These are phyloP conservation scores for Echinops telfairi DNA, from an alignment of 2,113 vertebrate species.

Conservation along the genomic window DNA sequence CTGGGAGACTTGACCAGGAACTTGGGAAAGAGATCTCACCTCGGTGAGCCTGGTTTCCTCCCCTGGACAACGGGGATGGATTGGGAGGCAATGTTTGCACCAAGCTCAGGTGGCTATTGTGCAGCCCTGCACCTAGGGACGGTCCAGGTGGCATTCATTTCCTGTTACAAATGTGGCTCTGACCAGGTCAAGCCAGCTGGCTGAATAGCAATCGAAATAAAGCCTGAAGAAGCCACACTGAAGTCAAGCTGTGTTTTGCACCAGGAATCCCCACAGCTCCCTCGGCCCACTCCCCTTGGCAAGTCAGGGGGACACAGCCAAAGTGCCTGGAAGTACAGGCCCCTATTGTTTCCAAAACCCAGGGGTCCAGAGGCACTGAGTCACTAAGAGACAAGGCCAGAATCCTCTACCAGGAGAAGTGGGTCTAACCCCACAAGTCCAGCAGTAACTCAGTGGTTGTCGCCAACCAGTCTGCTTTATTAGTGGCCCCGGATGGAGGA, in stretches of 20 bases:
- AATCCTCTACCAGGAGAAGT: neutral
- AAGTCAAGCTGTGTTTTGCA: neutral
- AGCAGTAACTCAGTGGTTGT: neutral
- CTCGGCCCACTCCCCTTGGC: neutral
- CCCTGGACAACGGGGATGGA: neutral
- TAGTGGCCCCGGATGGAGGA: neutral
- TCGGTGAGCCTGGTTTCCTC: neutral
- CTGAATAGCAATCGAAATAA: neutral
- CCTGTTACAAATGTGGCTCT: accelerated
- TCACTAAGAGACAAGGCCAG: neutral
- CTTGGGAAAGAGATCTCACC: neutral
- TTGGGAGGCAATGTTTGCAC: neutral
- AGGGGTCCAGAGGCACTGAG: neutral
- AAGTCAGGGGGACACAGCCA: neutral
- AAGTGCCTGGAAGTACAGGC: neutral
- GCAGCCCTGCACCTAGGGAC: neutral
- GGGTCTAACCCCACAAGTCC: neutral
- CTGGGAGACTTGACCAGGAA: neutral
- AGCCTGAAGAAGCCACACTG: neutral
- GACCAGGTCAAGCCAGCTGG: neutral
- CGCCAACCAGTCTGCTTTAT: neutral
- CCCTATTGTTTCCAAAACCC: neutral
- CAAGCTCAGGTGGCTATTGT: neutral
- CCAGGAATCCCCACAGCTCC: neutral
- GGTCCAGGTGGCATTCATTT: neutral